These are phyloP conservation scores for Atractosteus spatula DNA, from an alignment of 2,113 vertebrate genomes.

Conservation along the genomic window DNA sequence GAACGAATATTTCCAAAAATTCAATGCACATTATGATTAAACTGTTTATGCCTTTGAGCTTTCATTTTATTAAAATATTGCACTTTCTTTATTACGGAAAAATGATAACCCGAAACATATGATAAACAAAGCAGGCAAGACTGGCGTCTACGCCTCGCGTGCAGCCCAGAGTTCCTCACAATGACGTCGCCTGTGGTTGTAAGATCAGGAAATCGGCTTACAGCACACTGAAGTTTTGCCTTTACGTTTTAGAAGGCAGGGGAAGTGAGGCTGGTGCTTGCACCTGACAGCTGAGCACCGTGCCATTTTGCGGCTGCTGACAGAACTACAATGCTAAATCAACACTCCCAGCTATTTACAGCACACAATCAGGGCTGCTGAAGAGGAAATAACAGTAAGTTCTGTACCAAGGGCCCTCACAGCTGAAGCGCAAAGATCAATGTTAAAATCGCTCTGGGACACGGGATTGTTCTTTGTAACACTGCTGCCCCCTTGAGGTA, in stretches of 20 bases:
- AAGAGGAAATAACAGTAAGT: constrained; percentile 18
- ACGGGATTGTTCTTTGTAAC: constrained; percentile 8
- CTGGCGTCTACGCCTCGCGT: no score
- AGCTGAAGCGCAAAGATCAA: background rate
- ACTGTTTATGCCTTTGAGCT: no score
- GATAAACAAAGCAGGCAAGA: no score
- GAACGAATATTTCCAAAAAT: no score
- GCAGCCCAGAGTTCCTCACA: background rate
- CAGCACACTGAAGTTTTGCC: constrained; percentile 16
- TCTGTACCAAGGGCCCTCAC: background rate
- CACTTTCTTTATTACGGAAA: no score
- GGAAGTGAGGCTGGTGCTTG: constrained; percentile 2
- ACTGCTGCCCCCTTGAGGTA: constrained; percentile 26
- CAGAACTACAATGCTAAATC: constrained; percentile 44
- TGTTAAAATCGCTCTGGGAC: background rate
- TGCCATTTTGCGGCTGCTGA: constrained; percentile 39
- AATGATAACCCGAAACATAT: no score
- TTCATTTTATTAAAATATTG: no score
- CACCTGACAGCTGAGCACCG: constrained; percentile 26
- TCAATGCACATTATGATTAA: no score
- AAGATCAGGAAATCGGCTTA: constrained; percentile 12
- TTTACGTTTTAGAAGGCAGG: background rate
- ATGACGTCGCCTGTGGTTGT: background rate
- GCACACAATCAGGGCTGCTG: constrained; percentile 18
- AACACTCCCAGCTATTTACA: constrained; percentile 32